Base-by-base conservation (phyloP, 2,888 invertebrate genomes). In the Cataglyphis altisquamis region DNA sequence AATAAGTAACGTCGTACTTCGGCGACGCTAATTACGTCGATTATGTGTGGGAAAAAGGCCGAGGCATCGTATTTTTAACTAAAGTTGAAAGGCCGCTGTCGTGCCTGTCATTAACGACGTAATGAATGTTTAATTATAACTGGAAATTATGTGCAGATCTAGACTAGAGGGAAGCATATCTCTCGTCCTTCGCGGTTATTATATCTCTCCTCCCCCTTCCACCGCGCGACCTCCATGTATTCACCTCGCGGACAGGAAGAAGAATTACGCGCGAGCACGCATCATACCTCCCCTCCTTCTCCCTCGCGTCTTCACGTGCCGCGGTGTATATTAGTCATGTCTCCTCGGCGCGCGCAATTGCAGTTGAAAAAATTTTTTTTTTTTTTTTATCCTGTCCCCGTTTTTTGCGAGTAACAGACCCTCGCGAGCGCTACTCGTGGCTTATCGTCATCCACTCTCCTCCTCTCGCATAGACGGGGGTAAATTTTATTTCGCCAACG, bases 201-300 rank as follows among this genome's bases (percentile, higher is more conserved):
- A 60, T 41, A 25, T 72, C 21, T 32, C 72, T 36, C n/a, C 48
- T 2, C 48, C 6, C 6, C 15, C 21, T 4, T 18, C 12, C 21
- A 4, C 45, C 78, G 21, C 41, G 66, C 6, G 1, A 18, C 48
- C 74, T 3, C 62, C 25, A 57, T 29, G 48, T 39, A 81, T 57
- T 83, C 67, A 18, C 52, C 48, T 62, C 41, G 52, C 5, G n/a
- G 75, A 86, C 73, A 68, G 62, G 48, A 86, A 86, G 78, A 84
- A 62, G 77, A 68, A 84, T 87, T 85, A 81, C 83, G 70, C 41
- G 48, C 73, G 36, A 21, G 66, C 84, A 81, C 87, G 84, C 84
- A 77, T 86, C 72, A 48, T 12, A 39, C 10, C 32, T 25, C 2
- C 52, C 36, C n/a, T n/a, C 48, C 18, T 52, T 52, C 8, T n/a